A percentile compares a stretch with the other conserved stretches of the same genome.
Conservation (phyloP, 1,140 invertebrate genomes). For the Artemia franciscana region DNA sequence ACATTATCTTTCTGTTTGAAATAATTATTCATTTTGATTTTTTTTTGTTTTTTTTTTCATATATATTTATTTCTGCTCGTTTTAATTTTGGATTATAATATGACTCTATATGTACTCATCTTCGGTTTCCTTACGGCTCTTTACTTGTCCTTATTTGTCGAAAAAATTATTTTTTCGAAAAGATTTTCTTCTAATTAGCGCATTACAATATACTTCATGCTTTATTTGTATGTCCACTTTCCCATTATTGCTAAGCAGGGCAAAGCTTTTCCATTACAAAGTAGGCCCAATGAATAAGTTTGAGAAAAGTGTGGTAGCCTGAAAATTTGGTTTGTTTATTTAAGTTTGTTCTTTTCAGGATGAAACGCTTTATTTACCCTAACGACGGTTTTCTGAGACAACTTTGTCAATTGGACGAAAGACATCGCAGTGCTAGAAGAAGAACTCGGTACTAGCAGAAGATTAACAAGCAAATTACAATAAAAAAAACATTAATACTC, state of each 20-base stretch:
- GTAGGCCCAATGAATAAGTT: too few species aligned
- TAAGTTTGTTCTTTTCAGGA: neutral
- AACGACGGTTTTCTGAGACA: constrained; percentile 57
- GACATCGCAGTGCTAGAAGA: constrained; percentile 10
- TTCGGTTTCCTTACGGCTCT: too few species aligned
- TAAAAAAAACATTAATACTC: too few species aligned
- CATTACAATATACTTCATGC: neutral
- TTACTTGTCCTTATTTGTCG: too few species aligned
- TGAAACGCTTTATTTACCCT: constrained; percentile 30
- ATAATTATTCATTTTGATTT: too few species aligned
- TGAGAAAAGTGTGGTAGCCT: too few species aligned
- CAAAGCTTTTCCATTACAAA: neutral
- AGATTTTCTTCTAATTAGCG: neutral
- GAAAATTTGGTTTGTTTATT: neutral
- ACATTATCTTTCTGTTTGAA: too few species aligned
- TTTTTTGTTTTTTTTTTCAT: too few species aligned
- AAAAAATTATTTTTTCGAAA: neutral
- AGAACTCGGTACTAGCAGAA: neutral
- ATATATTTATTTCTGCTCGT: too few species aligned
- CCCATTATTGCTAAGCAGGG: neutral
- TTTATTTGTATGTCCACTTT: neutral
- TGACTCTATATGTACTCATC: too few species aligned
- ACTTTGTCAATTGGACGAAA: constrained; percentile 37
- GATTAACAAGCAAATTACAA: too few species aligned
- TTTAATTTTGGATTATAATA: too few species aligned